Base-by-base conservation (phyloP, 2,797 vertebrate genomes). In the Sebastes dallii region DNA sequence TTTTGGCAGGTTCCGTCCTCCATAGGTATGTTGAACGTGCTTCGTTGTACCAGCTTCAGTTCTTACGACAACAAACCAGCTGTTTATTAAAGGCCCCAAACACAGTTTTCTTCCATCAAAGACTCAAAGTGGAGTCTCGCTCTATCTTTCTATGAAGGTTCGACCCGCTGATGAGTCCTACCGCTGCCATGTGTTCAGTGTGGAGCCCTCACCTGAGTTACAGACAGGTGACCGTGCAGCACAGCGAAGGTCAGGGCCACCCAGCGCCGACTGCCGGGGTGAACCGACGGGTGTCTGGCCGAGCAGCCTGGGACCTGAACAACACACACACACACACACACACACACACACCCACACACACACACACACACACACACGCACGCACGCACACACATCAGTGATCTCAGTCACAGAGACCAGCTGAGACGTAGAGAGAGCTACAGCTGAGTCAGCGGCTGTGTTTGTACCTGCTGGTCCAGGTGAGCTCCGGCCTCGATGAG, bases 241-340 rank as follows among this genome's bases (percentile, higher is more conserved):
- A 99, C 98, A 0, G 98, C 95, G 0, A 98, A 97, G 0, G 97
- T 99, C 52, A 99, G 95, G 0, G 98, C 96, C 0, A 95, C 97
- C 97, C 98, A 99, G 93, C 96, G 96, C 3, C 97, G 95, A 84
- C 96, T 98, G 92, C 97, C 97, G 0, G 97, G 97, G 30, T 98
- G 97, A 50, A 97, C 95, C 0, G 97, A 98, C 0, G 97, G 97
- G 78, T 97, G 89, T 39, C 89, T 90, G 16, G 93, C 88, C 2
- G 97, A 98, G 89, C 89, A 94, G 24, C 94, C 93, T 1, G 97
- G 97, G 46, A 99, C 96, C 98, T 99, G 86, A 59, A 34, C 2
- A 46, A 34, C 32, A 34, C 10, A 34, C 32, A 11, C 32, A 27
- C 32, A 55, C 13, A 42, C 12, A 16, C 39, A 34, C 32, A 10